Conservation (phyloP, 2,797 vertebrate species). For the Pangasius krempfi region DNA sequence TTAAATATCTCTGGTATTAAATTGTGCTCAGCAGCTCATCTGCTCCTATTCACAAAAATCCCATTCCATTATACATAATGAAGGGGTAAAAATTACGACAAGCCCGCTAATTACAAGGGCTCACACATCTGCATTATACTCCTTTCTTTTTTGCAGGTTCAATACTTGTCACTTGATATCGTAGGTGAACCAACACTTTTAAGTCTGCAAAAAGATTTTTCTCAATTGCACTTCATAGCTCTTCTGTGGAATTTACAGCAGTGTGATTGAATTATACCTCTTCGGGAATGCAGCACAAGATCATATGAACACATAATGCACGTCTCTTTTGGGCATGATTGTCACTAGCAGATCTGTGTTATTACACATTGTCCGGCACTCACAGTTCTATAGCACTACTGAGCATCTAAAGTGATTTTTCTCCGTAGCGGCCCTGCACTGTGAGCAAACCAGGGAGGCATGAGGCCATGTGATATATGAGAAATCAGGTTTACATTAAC, state of each 20-base stretch:
- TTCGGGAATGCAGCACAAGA: constrained; percentile 28
- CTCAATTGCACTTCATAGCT: constrained; percentile 52
- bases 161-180: constrained; percentile 50
- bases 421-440: background rate
- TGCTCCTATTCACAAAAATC: constrained; percentile 70
- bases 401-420: constrained; percentile 23
- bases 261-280: constrained; percentile 17
- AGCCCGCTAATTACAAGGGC: constrained; percentile 54
- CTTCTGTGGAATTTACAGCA: constrained; percentile 40
- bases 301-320: constrained; percentile 38
- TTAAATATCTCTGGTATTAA: constrained; percentile 74
- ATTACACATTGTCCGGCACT: constrained; percentile 33
- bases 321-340: constrained; percentile 9
- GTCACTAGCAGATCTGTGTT: constrained; percentile 25
- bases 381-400: background rate
- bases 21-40: constrained; percentile 75
- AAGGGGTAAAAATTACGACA: constrained; percentile 66
- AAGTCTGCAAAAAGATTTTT: constrained; percentile 49
- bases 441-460: constrained; percentile 33
- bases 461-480: constrained; percentile 43
- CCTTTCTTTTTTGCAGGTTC: constrained; percentile 52
- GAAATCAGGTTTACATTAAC: constrained; percentile 62
- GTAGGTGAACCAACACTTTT: constrained; percentile 48
- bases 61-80: constrained; percentile 70
- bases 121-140: constrained; percentile 48